These are phyloP conservation scores for Anneissia japonica DNA, from an alignment of 35 echinoderm and acorn worm species.

Conservation along the genomic window DNA sequence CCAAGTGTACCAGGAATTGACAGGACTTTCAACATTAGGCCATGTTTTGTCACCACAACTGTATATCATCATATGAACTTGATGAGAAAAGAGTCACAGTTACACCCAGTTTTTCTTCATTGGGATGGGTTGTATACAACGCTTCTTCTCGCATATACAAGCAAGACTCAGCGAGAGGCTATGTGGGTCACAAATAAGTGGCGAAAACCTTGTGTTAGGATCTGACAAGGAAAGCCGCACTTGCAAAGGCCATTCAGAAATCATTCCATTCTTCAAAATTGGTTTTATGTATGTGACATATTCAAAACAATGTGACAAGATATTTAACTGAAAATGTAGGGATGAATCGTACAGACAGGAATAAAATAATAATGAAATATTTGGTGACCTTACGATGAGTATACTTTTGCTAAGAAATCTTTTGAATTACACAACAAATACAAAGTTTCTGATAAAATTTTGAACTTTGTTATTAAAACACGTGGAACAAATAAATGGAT, in stretches of 20 bases:
- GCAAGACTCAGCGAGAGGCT: background rate
- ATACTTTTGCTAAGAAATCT: background rate
- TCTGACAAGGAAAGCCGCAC: slow-evolving; percentile 26
- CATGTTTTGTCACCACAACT: slow-evolving; percentile 9
- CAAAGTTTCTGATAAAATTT: slow-evolving; percentile 3
- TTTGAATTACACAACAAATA: slow-evolving; percentile 17
- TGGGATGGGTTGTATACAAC: slow-evolving; percentile 32
- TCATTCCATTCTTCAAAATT: slow-evolving; percentile 3
- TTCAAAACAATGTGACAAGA: slow-evolving; percentile 10
- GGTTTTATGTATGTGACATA: slow-evolving; percentile 2
- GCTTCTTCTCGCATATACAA: slow-evolving; percentile 32
- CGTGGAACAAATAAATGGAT: background rate
- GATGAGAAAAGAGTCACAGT: background rate
- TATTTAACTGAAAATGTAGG: slow-evolving; percentile 8
- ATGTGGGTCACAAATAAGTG: background rate
- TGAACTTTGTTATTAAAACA: background rate
- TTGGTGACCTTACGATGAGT: too few relatives aligned
- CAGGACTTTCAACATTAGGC: slow-evolving; percentile 16
- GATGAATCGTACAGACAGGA: background rate
- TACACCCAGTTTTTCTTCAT: slow-evolving; percentile 19
- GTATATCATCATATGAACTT: slow-evolving; percentile 25
- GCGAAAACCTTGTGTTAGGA: slow-evolving; percentile 12
- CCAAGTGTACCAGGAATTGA: slow-evolving; percentile 25
- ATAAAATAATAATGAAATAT: too few relatives aligned
- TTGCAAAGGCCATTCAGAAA: slow-evolving; percentile 27